Base-by-base conservation (phyloP, 2,888 invertebrate species). In the Eretmocerus hayati region DNA sequence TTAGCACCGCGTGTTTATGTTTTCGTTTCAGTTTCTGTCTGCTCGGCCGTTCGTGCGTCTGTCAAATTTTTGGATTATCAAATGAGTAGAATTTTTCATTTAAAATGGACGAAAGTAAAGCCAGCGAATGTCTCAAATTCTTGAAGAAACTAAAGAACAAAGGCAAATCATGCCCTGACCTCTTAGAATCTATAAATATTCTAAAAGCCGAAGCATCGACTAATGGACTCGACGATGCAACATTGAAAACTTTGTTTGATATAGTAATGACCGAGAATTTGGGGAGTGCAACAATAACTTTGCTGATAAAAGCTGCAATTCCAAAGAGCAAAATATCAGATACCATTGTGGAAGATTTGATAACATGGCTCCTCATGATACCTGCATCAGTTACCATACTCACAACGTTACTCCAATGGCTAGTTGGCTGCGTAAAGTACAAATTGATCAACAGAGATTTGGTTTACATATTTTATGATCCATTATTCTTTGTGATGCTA, bases 271-370 rank as follows among this genome's bases (percentile, higher is more conserved):
- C 44, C 4, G 38, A n/a, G n/a, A 49, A 62, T 21, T 52, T 67
- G 6, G 63, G 48, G 44, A 58, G 60, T 6, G 38, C 23, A 3
- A 59, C 59, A 49, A 22, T 44, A n/a, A 52, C 58, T 3, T 32
- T 55, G 0, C 42, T 71, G n/a, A 58, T 67, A 36, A 65, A 67
- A 51, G 69, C 67, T 51, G 52, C 69, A 31, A 59, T 69, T 48
- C 71, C 71, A 23, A 58, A 19, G 33, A 33, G 51, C 20, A 59
- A 49, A 43, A 30, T 66, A 22, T 37, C 58, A 4, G 56, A 63
- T 30, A 1, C 49, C 4, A 15, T 53, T 4, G 53, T 60, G 0
- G 61, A 63, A 33, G 46, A 46, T 5, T 40, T 70, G 6, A 58
- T 67, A 9, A 49, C 53, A 22, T 66, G 65, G 61, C 62, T 52